Evolutionary conservation across 2,113 vertebrate genomes (phyloP).

Genomic region (Chaenogobius annularis): DNA sequence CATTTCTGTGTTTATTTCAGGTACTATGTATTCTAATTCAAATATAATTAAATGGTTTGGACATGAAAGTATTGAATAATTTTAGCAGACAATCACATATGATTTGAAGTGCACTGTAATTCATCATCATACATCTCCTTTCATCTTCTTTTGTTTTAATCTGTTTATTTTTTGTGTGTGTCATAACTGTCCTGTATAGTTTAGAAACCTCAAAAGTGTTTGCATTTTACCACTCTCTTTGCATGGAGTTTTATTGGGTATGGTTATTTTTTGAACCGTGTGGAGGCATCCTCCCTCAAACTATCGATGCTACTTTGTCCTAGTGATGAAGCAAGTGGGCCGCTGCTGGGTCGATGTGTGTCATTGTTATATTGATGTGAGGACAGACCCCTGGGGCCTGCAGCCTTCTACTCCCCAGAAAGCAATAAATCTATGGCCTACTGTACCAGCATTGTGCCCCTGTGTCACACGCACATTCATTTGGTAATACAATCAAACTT

Average conservation of each 20-base stretch:
- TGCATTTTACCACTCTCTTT: background rate
- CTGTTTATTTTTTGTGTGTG: background rate
- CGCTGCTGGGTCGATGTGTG: conserved; percentile 71
- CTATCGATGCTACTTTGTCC: conserved; percentile 72
- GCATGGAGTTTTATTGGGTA: conserved; percentile 32
- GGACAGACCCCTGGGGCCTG: conserved; percentile 70
- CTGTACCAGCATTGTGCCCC: conserved; percentile 47
- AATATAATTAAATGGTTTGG: background rate
- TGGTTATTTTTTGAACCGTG: conserved; percentile 18
- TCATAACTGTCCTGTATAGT: background rate
- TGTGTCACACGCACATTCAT: conserved; percentile 11
- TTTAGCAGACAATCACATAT: no score
- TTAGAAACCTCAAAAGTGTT: background rate
- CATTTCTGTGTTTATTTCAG: no score
- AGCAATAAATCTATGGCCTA: conserved; percentile 77
- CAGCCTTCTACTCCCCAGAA: conserved; percentile 71
- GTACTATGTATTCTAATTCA: no score
- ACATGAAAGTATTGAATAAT: background rate
- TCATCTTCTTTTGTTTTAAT: background rate
- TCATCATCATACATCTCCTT: no score
- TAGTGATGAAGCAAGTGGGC: conserved; percentile 70
- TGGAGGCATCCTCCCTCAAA: conserved; percentile 49
- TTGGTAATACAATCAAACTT: conserved; percentile 13
- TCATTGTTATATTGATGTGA: conserved; percentile 80
- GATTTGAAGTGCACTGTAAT: no score